A percentile compares a stretch with the other conserved stretches of the same genome.
Conservation (phyloP, 2,888 invertebrate species). For the Ennomos fuscantarius region DNA sequence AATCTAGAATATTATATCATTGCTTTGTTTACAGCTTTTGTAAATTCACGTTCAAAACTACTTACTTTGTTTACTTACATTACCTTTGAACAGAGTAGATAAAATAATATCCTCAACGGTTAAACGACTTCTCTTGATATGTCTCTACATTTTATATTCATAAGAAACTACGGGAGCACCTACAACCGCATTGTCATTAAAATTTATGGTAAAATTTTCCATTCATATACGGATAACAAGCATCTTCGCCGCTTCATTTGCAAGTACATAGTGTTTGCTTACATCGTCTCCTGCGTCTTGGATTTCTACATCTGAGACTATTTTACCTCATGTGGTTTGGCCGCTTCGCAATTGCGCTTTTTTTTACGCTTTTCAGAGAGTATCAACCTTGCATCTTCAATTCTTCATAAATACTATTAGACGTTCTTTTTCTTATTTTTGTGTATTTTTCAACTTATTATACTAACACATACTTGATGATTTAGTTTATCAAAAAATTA, state of each 20-base stretch:
- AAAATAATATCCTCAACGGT: slow-evolving; percentile 1
- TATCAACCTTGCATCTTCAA: slow-evolving; percentile 1
- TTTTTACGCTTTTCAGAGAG: background rate
- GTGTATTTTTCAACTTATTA: too few species aligned
- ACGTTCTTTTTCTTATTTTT: too few species aligned
- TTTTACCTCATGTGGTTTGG: slow-evolving; percentile 4
- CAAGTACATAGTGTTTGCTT: slow-evolving; percentile 24
- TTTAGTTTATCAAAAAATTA: background rate
- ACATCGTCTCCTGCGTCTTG: background rate
- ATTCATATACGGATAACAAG: slow-evolving; percentile 33
- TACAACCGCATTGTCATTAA: slow-evolving; percentile 39
- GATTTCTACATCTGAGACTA: background rate
- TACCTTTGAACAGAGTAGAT: too few species aligned
- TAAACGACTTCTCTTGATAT: slow-evolving; percentile 7
- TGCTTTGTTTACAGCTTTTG: background rate
- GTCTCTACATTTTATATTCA: slow-evolving; percentile 34
- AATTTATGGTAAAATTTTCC: slow-evolving; percentile 38
- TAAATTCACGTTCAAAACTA: slow-evolving; percentile 4
- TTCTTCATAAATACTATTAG: too few species aligned
- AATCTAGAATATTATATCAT: too few species aligned
- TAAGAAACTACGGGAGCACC: slow-evolving; percentile 29
- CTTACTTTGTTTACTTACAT: background rate
- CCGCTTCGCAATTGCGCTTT: background rate
- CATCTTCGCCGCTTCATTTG: slow-evolving; percentile 35
- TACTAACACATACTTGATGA: too few species aligned